Base-by-base conservation (phyloP, 2,113 vertebrate species). In the Crotophaga sulcirostris region DNA sequence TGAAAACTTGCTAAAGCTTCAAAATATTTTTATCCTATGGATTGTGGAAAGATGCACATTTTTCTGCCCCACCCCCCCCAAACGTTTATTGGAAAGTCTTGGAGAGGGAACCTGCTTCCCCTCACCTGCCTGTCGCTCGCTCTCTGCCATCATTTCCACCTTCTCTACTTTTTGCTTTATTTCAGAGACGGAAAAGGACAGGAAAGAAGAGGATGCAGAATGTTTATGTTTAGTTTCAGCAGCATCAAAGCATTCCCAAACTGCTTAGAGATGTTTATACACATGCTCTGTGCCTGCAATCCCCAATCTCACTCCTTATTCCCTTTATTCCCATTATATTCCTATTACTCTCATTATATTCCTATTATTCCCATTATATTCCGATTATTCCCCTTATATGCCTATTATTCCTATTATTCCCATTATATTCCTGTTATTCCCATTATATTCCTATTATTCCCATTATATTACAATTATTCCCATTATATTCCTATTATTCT, bases 11-110 rank as follows among this genome's bases (percentile, higher is more conserved):
- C 44, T n/a, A 0, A 58, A 59, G 2, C 13, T 59, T 11, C 74
- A 1, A 2, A 18, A 24, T 60, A 17, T 31, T 67, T 85, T 72
- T 55, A 7, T 42, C 28, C 45, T 16, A 0, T 0, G 0, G 31
- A 29, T 26, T 34, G 42, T 17, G 31, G 51, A 52, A 14, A 52
- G 16, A 3, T 38, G 3, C 18, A 17, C 17, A 0, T 64, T 67
- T 75, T 55, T 2, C 60, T 60, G 4, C 8, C 4, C 28, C 18
- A 13, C 3, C 4, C 4, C 11, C 5, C 6, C 6, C 3, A 0
- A 2, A 6, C 3, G 7, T 34, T 59, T 25, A 34, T 76, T 13
- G 23, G 38, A 16, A 54, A 88, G 6, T 19, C 11, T 13, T 10
- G 54, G 29, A 19, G 70, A 13, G 28, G 15, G 38, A 45, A 67